phyloP scores from a whole-genome alignment of 2,113 vertebrate species.

The Sula dactylatra region DNA sequence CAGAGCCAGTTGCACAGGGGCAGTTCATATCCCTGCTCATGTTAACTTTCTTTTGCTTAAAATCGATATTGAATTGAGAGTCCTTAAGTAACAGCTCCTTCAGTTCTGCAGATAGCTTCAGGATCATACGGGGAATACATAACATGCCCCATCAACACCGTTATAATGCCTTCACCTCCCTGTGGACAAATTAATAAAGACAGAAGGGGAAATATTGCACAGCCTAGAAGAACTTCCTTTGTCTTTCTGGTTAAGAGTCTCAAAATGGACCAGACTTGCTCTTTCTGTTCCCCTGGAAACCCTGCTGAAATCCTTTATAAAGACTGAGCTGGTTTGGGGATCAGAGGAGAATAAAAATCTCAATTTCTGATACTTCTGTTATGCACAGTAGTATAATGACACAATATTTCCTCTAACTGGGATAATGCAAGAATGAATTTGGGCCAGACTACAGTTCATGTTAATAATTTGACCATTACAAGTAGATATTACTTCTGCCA shows the following conservation, averaged over 20 bases:
- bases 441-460: not conserved
- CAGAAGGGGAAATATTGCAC: not conserved
- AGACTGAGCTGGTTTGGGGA: not conserved
- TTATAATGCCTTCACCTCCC: not conserved
- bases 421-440: not conserved
- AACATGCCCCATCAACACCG: rapidly evolving
- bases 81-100: not conserved
- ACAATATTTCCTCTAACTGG: not conserved
- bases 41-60: not conserved
- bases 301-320: not conserved
- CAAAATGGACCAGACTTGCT: too few species aligned
- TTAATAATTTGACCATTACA: not conserved
- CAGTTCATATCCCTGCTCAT: not conserved
- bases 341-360: not conserved
- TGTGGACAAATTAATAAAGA: not conserved
- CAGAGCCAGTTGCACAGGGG: not conserved
- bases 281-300: not conserved
- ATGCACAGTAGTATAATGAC: not conserved
- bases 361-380: not conserved
- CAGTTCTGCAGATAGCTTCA: not conserved
- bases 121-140: not conserved
- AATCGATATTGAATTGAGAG: not conserved
- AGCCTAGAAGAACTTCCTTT: not conserved
- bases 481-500: not conserved
- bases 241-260: not conserved